phyloP scores from a whole-genome alignment of 2,113 vertebrate species.

The Tenebrosternarchus preto region DNA sequence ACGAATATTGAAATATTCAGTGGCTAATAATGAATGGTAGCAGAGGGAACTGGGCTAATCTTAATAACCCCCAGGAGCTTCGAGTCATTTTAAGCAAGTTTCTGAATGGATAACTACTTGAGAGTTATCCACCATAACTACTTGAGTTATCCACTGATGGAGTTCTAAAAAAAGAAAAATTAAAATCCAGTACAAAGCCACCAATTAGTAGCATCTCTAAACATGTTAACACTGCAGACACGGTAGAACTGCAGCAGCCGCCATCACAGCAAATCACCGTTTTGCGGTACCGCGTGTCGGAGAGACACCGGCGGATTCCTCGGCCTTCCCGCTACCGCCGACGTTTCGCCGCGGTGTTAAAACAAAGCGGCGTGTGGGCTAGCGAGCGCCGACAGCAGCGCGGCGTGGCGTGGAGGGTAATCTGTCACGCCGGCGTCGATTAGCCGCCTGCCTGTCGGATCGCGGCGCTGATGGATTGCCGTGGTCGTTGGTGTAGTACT shows the following conservation, averaged over 20 bases:
- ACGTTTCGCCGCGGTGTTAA: not conserved
- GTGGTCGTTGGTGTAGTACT: slow-evolving; percentile 63
- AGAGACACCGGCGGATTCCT: not conserved
- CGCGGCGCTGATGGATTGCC: slow-evolving; percentile 68
- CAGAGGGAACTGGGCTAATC: not conserved
- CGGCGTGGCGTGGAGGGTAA: slow-evolving; percentile 66
- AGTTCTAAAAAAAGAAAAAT: not conserved
- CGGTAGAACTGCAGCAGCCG: too few relatives aligned
- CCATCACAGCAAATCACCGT: not conserved
- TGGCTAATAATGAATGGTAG: not conserved
- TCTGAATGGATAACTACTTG: not conserved
- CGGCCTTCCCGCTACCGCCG: not conserved
- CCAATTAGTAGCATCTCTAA: too few relatives aligned
- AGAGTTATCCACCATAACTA: too few relatives aligned
- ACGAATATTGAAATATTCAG: not conserved
- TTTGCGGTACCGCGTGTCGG: not conserved
- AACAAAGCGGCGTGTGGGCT: slow-evolving; percentile 53
- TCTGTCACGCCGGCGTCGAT: slow-evolving; percentile 73
- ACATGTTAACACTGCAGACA: too few relatives aligned
- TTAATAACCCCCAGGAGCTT: not conserved
- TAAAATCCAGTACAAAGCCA: not conserved
- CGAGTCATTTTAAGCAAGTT: not conserved
- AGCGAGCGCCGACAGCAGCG: slow-evolving; percentile 62
- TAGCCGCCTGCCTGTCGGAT: slow-evolving; percentile 63
- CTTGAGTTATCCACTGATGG: not conserved